Conservation (phyloP, 1,140 invertebrate genomes). For the Scaptomyza hsui region DNA sequence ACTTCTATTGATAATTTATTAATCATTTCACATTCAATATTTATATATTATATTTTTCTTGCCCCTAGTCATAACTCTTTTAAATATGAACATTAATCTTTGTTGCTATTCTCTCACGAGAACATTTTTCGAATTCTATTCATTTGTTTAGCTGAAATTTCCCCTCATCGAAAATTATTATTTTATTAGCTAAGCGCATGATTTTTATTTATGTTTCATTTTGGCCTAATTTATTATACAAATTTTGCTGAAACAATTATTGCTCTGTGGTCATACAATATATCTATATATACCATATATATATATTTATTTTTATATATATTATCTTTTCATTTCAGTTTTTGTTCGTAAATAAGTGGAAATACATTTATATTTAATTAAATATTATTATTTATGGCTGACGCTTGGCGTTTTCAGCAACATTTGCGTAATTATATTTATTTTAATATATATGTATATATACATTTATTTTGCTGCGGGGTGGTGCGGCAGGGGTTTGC, state of each 20-base stretch:
- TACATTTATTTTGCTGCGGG: slow-evolving; percentile 12
- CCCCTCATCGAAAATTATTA: slow-evolving; percentile 7
- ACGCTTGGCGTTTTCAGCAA: not conserved
- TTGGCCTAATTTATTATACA: slow-evolving; percentile 68
- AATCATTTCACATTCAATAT: too few relatives aligned
- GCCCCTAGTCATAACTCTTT: slow-evolving; percentile 60
- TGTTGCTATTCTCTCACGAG: slow-evolving; percentile 15
- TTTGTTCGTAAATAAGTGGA: slow-evolving; percentile 33
- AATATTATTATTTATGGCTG: slow-evolving; percentile 79
- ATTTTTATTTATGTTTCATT: slow-evolving; percentile 67
- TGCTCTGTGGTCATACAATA: slow-evolving; percentile 10
- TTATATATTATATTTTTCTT: too few relatives aligned
- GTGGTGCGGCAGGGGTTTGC: not conserved
- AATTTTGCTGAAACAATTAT: slow-evolving; percentile 33
- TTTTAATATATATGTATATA: slow-evolving; percentile 56
- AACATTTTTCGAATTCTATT: slow-evolving; percentile 65
- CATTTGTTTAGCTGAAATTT: slow-evolving; percentile 33
- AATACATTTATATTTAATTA: slow-evolving; percentile 79
- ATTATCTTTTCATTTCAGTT: slow-evolving; percentile 59
- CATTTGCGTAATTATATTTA: slow-evolving; percentile 73
- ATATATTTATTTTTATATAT: slow-evolving; percentile 37
- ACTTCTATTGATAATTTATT: too few relatives aligned
- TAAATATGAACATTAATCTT: slow-evolving; percentile 69
- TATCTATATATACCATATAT: slow-evolving; percentile 19
- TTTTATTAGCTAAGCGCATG: slow-evolving; percentile 67